These are phyloP conservation scores for Sciaenops ocellatus DNA, from an alignment of 2,797 vertebrate genomes.

Conservation along the genomic window DNA sequence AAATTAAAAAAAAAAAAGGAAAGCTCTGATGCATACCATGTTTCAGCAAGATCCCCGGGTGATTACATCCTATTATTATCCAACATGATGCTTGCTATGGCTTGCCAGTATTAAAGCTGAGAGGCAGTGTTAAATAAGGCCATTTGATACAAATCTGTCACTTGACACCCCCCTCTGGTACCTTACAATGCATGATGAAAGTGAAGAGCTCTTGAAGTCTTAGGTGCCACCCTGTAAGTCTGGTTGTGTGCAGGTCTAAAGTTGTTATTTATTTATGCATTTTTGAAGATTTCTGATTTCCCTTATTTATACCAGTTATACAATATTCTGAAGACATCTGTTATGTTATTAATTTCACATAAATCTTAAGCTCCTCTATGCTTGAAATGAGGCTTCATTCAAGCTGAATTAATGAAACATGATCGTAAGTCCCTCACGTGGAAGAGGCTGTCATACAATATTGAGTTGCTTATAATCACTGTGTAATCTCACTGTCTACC, in stretches of 20 bases:
- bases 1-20: constrained; percentile 73
- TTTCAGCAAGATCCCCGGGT: constrained; percentile 74
- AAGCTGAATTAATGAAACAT: constrained; percentile 99
- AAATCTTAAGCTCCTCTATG: constrained; percentile 97
- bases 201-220: constrained; percentile 83
- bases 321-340: constrained; percentile 96
- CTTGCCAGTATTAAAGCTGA: constrained; percentile 87
- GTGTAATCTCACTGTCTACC: constrained; percentile 94
- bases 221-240: constrained; percentile 82
- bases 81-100: constrained; percentile 81
- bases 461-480: constrained; percentile 96
- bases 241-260: constrained; percentile 83
- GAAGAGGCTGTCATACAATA: constrained; percentile 94
- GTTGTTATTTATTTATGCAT: constrained; percentile 73
- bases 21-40: constrained; percentile 75
- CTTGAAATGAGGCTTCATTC: constrained; percentile 97
- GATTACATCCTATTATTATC: constrained; percentile 86
- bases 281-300: constrained; percentile 80
- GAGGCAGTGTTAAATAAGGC: constrained; percentile 88
- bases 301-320: constrained; percentile 87
- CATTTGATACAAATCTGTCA: constrained; percentile 93
- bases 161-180: constrained; percentile 91
- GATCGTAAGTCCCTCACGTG: constrained; percentile 95
- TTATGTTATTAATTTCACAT: constrained; percentile 99
- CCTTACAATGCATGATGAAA: constrained; percentile 83